Conservation (phyloP, 2,797 vertebrate genomes). For the Picus viridis region DNA sequence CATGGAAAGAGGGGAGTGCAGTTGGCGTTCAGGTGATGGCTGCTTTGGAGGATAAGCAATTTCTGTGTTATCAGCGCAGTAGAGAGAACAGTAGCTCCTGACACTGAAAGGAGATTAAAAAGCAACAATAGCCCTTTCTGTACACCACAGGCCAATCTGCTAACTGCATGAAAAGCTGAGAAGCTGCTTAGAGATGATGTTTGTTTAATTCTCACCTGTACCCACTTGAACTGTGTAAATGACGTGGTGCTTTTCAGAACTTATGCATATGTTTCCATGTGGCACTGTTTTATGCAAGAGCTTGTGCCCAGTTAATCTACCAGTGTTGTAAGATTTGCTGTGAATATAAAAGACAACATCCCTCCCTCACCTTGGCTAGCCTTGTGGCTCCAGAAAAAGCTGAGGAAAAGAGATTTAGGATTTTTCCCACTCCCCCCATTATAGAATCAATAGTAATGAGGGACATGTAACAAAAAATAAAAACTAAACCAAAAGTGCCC, state of each 20-base stretch:
- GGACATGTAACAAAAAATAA: neutral
- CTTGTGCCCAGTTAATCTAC: neutral
- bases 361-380: neutral
- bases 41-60: slow-evolving; percentile 68
- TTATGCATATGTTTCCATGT: neutral
- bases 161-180: slow-evolving; percentile 43
- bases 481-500: neutral
- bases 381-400: neutral
- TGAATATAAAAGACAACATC: neutral
- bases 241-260: slow-evolving; percentile 12
- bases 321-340: neutral
- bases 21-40: slow-evolving; percentile 41
- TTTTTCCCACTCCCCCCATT: neutral
- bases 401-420: neutral
- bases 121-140: slow-evolving; percentile 62
- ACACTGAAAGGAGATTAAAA: slow-evolving; percentile 61
- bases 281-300: neutral
- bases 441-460: neutral
- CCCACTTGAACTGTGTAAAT: slow-evolving; percentile 49
- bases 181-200: slow-evolving; percentile 23
- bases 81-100: slow-evolving; percentile 42
- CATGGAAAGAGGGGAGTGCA: slow-evolving; percentile 9
- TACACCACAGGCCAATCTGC: slow-evolving; percentile 34
- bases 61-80: slow-evolving; percentile 61
- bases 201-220: slow-evolving; percentile 64